Conservation (phyloP, 2,113 vertebrate genomes). For the Suricata suricatta region DNA sequence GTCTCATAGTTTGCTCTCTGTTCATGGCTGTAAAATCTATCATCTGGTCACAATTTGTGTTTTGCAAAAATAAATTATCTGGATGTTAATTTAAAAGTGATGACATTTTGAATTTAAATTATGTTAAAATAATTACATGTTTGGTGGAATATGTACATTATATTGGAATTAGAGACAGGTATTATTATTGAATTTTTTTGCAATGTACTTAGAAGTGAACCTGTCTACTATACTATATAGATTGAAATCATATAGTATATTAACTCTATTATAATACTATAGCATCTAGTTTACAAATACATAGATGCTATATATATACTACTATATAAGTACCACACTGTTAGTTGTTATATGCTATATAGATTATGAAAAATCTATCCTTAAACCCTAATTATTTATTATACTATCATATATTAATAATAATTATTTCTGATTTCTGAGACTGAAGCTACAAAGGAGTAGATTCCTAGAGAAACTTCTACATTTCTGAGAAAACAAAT, state of each 20-base stretch:
- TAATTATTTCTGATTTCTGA: neutral
- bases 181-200: neutral
- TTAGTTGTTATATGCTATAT: neutral
- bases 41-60: neutral
- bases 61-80: neutral
- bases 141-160: neutral
- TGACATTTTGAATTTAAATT: neutral
- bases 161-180: neutral
- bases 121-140: neutral
- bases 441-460: neutral
- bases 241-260: neutral
- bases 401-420: neutral
- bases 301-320: neutral
- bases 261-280: neutral
- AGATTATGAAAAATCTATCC: neutral
- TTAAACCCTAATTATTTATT: neutral
- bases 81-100: neutral
- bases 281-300: neutral
- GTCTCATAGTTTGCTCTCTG: neutral
- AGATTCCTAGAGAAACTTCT: neutral
- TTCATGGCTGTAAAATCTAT: neutral
- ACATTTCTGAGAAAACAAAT: neutral
- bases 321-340: neutral
- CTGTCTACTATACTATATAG: neutral
- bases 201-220: neutral